Base-by-base conservation (phyloP, 1,140 invertebrate genomes). In the Metopolophium dirhodum region DNA sequence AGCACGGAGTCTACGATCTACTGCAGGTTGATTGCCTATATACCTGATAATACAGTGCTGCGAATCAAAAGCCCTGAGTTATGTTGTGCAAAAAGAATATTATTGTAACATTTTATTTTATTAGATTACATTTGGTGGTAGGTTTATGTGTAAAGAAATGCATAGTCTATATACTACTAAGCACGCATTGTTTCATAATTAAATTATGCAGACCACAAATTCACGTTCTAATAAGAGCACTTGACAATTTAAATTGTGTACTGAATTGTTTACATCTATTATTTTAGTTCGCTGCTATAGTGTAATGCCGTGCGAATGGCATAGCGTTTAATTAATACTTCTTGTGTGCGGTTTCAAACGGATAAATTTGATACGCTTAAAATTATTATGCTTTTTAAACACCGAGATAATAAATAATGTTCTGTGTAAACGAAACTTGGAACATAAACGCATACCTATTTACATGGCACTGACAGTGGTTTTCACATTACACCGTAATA, bases 131-230 rank as follows among this genome's bases (percentile, higher is more conserved):
- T 77, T 77, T n/a, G 41, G 2, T 4, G 26, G 61, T 77, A 77
- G 3, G 30, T n/a, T n/a, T n/a, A 18, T 77, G 4, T 20, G 23
- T 68, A 68, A 68, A 77, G n/a, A 77, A 77, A n/a, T 30, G 26
- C 11, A 18, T 20, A n/a, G 18, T 18, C 6, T 20, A 54, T 22
- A n/a, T 18, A 20, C 14, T 35, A 35, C 4, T 6, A n/a, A n/a
- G 30, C n/a, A n/a, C 61, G n/a, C n/a, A 35, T 77, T 77, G 30
- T 77, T 77, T n/a, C 30, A 77, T n/a, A 77, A 77, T 77, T 77
- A 18, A 77, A 77, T 77, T 77, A 35, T 77, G 61, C n/a, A 77
- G n/a, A 77, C n/a, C 61, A 77, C 61, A 77, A 77, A 77, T 77
- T 77, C n/a, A n/a, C 61, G n/a, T 77, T 77, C n/a, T n/a, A 77